Base-by-base conservation (phyloP, 2,113 vertebrate genomes). In the Neogale vison region DNA sequence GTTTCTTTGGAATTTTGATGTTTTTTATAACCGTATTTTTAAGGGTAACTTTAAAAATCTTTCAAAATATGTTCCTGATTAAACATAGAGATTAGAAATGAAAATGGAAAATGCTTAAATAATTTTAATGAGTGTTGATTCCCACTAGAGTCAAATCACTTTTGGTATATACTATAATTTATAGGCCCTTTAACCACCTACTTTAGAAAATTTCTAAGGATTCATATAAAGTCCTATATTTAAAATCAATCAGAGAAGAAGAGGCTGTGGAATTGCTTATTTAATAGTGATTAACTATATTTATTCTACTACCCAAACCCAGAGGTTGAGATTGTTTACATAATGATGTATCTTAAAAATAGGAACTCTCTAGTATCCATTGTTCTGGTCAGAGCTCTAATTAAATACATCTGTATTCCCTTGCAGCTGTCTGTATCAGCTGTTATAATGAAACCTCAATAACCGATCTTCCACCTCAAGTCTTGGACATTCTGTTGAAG, bases 391-490 rank as follows among this genome's bases (percentile, higher is more conserved):
- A 91, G 55, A 39, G 29, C 77, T 65, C 31, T 93, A 39, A 59
- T 57, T 45, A 52, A 77, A 61, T 11, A n/a, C 39, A 36, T 83
- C 72, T 59, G 17, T 83, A 67, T 72, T 92, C 85, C 85, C 96
- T 81, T 18, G 91, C 31, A 90, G 45, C 95, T 72, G 0, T 93
- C 74, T 85, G 65, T 50, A n/a, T 47, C 31, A 72, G 34, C 45
- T 42, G 74, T 88, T 86, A 63, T 63, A 96, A 80, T 95, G 95
- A 98, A 95, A 96, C 84, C 63, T 57, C n/a, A 65, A 65, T 95
- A 96, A 97, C n/a, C 93, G 34, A 79, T 88, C 95, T 98, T 88
- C 84, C 17, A 91, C 90, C 90, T 97, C 42, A 85, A 97, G 96
- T 94, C 83, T 57, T 31, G 14, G 87, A 61, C 94, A 76, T 96